Evolutionary conservation across 2,113 vertebrate species (phyloP).

Genomic region (Nansenia antarctica): DNA sequence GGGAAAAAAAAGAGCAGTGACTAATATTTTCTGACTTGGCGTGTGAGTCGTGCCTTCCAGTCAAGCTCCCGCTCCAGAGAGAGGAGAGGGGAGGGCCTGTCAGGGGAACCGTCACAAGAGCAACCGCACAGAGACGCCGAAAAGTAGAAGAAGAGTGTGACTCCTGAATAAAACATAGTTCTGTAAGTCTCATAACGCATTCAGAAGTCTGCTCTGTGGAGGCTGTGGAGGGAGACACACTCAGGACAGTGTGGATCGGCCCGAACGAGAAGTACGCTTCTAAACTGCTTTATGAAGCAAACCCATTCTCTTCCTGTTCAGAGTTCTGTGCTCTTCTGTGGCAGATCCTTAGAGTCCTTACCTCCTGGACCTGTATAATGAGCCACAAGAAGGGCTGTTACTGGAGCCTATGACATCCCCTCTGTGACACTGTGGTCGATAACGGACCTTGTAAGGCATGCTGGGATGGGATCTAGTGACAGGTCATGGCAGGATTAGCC

Average conservation of each 20-base stretch:
- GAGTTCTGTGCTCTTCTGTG: neutral
- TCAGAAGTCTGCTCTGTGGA: neutral
- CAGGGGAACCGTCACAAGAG: neutral
- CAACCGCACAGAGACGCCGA: neutral
- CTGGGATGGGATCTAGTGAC: neutral
- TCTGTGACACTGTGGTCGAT: neutral
- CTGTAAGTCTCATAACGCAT: too few relatives aligned
- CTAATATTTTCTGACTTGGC: constrained; percentile 41
- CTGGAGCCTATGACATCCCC: neutral
- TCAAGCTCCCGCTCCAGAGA: constrained; percentile 34
- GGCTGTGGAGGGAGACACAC: neutral
- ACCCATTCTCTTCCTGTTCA: neutral
- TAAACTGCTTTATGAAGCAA: neutral
- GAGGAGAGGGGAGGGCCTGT: neutral
- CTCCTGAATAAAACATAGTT: neutral
- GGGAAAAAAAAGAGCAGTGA: constrained; percentile 21
- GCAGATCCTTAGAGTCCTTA: too few relatives aligned
- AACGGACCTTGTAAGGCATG: neutral
- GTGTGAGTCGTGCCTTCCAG: constrained; percentile 71
- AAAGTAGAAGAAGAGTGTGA: neutral
- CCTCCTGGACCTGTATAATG: too few relatives aligned
- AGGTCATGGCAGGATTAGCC: neutral
- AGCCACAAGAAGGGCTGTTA: too few relatives aligned
- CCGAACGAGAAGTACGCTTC: too few relatives aligned
- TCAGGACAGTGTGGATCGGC: too few relatives aligned